Evolutionary conservation across 37 sponge, comb jelly and placozoan genomes (phyloP).

Genomic region (Oscarella lobularis): DNA sequence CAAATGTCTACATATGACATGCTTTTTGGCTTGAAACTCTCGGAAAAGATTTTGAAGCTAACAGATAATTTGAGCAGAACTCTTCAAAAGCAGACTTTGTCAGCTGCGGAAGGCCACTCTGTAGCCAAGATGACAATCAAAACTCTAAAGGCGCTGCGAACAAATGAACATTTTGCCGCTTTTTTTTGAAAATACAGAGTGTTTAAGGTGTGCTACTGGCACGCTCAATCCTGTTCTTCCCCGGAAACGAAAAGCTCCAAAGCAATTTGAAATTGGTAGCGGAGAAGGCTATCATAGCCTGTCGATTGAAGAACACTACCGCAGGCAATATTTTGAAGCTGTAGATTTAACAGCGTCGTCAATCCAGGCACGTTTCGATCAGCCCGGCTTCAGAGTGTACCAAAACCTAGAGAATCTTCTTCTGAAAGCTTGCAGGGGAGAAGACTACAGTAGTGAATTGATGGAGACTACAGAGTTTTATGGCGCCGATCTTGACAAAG

Average conservation of each 20-base stretch:
- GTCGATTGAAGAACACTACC: slow-evolving; percentile 44
- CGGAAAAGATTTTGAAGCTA: slow-evolving; percentile 4
- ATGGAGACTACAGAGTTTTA: no score
- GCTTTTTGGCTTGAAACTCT: slow-evolving; percentile 4
- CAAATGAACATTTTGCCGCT: no score
- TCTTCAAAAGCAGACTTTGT: slow-evolving; percentile 32
- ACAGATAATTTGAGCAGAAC: slow-evolving; percentile 51
- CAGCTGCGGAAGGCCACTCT: no score
- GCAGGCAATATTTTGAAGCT: slow-evolving; percentile 41
- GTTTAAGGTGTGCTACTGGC: background rate
- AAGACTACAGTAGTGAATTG: no score
- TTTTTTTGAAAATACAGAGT: background rate
- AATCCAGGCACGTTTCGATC: slow-evolving; percentile 21
- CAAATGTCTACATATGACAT: slow-evolving; percentile 4
- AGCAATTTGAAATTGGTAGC: slow-evolving; percentile 13
- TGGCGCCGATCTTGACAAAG: no score
- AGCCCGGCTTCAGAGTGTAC: no score
- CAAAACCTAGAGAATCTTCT: no score
- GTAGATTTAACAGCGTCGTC: slow-evolving; percentile 25
- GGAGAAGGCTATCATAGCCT: slow-evolving; percentile 14
- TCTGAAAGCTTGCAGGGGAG: no score
- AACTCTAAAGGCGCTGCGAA: no score
- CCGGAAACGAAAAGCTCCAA: slow-evolving; percentile 3
- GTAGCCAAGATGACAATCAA: no score
- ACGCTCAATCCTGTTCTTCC: slow-evolving; percentile 17